Base-by-base conservation (phyloP, 2,113 vertebrate species). In the Melanostigma gelatinosum region DNA sequence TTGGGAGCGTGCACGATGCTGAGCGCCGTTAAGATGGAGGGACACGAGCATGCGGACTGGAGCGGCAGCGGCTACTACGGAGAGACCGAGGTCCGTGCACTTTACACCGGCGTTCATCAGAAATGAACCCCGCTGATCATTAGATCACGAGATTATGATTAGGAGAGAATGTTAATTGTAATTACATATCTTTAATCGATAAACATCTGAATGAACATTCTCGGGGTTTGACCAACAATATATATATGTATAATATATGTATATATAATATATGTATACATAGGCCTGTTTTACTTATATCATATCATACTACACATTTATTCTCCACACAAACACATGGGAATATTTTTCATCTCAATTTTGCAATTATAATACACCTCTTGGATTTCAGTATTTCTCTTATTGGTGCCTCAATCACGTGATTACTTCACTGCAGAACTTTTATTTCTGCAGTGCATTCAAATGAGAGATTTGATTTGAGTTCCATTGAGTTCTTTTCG, bases 21-120 rank as follows among this genome's bases (percentile, higher is more conserved):
- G 91, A 96, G 97, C 93, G 95, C 96, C 81, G 96, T 98, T 94
- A 98, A 97, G 94, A 98, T 97, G 97, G 97, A 98, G 95, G 96
- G 96, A 95, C 96, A 97, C 93, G 97, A 97, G 80, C 96, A 96
- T 85, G 88, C 96, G 79, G 97, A 98, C 93, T 97, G 97, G 97
- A 97, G 95, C 96, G 94, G 93, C 95, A n/a, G 83, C 15, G n/a
- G 79, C 27, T 98, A 97, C 95, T 97, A 97, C 90, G 96, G 92
- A 75, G 97, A 98, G 85, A 94, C 96, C 65, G 97, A 98, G 97
- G 96, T 97, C 6, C 1, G 87, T 76, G 79, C 65, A 64, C 68
- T 32, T 3, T 1, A 10, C 10, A 2, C 65, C 69, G 94, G 95
- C 92, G 82, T 74, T 6, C 2, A 3, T 87, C 91, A 84, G 92